Percentiles rank a stretch among this genome's conserved stretches.
These are phyloP conservation scores for Callorhinus ursinus DNA, from an alignment of 2,113 vertebrate genomes.

Conservation along the genomic window DNA sequence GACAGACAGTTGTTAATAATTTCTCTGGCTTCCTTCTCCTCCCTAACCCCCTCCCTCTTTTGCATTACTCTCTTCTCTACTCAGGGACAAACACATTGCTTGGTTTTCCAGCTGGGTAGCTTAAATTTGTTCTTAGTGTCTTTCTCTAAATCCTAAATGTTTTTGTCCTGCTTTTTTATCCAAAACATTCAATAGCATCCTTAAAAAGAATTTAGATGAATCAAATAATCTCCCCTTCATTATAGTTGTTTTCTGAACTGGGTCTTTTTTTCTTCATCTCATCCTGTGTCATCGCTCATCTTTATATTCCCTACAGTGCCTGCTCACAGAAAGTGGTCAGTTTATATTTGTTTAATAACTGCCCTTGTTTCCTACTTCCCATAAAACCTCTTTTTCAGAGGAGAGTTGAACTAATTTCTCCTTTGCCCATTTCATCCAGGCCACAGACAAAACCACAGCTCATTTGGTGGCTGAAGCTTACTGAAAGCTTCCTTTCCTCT, in stretches of 20 bases:
- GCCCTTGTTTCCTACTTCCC: constrained; percentile 43
- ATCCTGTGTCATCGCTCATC: neutral
- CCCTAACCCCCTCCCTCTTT: neutral
- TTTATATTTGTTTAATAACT: constrained; percentile 64
- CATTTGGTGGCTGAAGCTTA: constrained; percentile 59
- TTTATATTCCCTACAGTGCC: neutral
- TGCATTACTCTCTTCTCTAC: neutral
- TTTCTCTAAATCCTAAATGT: constrained; percentile 1
- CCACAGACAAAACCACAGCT: constrained; percentile 67
- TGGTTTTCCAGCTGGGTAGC: neutral
- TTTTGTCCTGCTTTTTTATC: neutral
- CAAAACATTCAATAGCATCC: neutral
- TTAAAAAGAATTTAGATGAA: neutral
- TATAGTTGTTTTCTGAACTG: neutral
- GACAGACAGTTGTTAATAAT: neutral
- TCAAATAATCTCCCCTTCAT: neutral
- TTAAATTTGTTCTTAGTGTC: neutral
- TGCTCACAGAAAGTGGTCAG: constrained; percentile 39
- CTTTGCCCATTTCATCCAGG: constrained; percentile 57
- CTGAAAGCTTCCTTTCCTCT: constrained; percentile 70
- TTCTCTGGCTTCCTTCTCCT: neutral
- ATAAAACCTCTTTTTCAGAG: constrained; percentile 49
- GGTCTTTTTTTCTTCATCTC: constrained; percentile 12
- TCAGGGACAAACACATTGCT: neutral
- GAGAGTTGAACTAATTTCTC: constrained; percentile 54